Evolutionary conservation across 2,113 vertebrate genomes (phyloP).

Genomic region (Dunckerocampus dactyliophorus): DNA sequence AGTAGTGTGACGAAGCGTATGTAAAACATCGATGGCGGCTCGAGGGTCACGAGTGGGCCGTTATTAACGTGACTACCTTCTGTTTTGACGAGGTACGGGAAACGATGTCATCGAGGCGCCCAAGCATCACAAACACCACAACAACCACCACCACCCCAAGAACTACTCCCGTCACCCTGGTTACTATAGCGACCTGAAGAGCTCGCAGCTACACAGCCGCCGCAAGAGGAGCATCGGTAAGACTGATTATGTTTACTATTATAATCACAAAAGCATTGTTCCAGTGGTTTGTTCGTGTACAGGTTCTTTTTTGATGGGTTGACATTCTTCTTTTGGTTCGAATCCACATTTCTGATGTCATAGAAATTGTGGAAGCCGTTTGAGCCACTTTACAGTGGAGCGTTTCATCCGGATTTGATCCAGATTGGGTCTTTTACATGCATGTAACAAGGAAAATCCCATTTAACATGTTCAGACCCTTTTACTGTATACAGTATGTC

Average conservation of each 20-base stretch:
- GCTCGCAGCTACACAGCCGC: constrained; percentile 82
- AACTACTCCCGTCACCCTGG: constrained; percentile 64
- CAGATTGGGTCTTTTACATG: no score
- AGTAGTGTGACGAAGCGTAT: constrained; percentile 41
- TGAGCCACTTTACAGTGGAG: no score
- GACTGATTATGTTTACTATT: constrained; percentile 25
- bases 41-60: not conserved
- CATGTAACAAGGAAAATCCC: no score
- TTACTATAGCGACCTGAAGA: constrained; percentile 82
- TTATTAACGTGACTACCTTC: constrained; percentile 44
- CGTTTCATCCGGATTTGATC: no score
- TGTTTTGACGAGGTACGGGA: constrained; percentile 75
- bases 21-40: constrained; percentile 42
- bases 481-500: no score
- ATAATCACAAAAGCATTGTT: no score
- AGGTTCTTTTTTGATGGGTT: no score
- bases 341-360: not conserved
- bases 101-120: constrained; percentile 83
- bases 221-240: constrained; percentile 92
- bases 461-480: no score
- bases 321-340: not conserved
- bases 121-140: constrained; percentile 75
- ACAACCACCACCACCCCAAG: constrained; percentile 73
- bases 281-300: no score
- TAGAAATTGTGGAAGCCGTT: no score